Percentiles rank a stretch among this genome's conserved stretches.
These are phyloP conservation scores for Luperina nickerlii DNA, from an alignment of 2,888 invertebrate genomes.

Conservation along the genomic window DNA sequence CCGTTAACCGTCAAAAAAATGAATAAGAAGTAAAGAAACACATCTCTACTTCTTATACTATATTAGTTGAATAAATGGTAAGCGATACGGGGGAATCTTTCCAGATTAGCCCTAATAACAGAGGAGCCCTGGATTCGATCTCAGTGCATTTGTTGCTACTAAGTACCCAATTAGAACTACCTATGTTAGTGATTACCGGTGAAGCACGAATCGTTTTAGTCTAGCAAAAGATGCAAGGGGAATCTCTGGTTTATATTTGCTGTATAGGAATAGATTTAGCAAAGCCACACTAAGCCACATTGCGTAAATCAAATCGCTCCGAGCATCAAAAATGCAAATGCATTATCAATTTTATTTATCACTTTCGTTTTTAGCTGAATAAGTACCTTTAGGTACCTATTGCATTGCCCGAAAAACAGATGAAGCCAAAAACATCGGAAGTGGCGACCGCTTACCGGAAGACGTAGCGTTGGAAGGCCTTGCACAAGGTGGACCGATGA, in stretches of 20 bases:
- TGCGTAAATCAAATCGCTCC: not conserved
- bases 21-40: not conserved
- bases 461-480: not conserved
- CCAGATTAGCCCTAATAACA: slow-evolving; percentile 57
- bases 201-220: not conserved
- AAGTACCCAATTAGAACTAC: slow-evolving; percentile 48
- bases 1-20: not conserved
- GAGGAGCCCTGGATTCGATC: slow-evolving; percentile 23
- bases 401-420: not conserved
- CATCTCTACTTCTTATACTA: not conserved
- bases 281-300: not conserved
- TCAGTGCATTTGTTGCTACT: slow-evolving; percentile 40
- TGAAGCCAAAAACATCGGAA: not conserved
- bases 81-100: slow-evolving; percentile 22
- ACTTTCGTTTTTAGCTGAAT: not conserved
- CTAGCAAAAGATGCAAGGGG: not conserved
- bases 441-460: not conserved
- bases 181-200: slow-evolving; percentile 20
- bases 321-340: not conserved
- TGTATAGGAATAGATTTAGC: not conserved
- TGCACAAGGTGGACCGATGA: not conserved
- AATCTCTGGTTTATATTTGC: not conserved
- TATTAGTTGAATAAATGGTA: slow-evolving; percentile 43
- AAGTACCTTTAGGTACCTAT: not conserved
- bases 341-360: not conserved